Conservation (phyloP, 2,888 invertebrate species). For the Hydraecia micacea region DNA sequence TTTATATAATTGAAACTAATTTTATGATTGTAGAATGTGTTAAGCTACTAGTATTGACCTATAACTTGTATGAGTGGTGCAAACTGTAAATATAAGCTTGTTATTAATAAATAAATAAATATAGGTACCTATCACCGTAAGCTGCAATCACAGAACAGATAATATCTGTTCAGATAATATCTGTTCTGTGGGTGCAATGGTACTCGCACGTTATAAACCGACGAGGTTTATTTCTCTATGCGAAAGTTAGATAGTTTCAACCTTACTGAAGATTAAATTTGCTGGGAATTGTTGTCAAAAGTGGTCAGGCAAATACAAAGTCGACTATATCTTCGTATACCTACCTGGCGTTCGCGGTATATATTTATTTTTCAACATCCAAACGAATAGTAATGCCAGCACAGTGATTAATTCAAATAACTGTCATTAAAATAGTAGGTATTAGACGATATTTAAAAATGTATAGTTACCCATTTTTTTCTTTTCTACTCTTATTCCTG, state of each 20-base stretch:
- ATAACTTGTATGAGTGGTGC: too few relatives aligned
- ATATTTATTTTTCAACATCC: neutral
- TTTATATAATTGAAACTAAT: too few relatives aligned
- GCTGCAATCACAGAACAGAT: too few relatives aligned
- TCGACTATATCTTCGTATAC: neutral
- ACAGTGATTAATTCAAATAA: neutral
- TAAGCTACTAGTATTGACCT: too few relatives aligned
- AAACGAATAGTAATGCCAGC: neutral
- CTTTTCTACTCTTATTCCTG: constrained; percentile 55
- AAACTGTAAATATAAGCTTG: too few relatives aligned
- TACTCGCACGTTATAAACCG: too few relatives aligned
- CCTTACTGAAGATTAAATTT: neutral
- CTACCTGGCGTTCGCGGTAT: neutral
- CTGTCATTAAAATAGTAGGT: neutral
- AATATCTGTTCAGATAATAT: too few relatives aligned
- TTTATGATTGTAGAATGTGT: too few relatives aligned
- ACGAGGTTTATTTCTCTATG: too few relatives aligned
- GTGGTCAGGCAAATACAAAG: neutral
- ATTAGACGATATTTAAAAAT: constrained; percentile 2
- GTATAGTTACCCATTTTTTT: constrained; percentile 69
- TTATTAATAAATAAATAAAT: too few relatives aligned
- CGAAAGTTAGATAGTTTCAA: neutral
- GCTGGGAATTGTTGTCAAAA: neutral
- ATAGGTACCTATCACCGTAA: too few relatives aligned
- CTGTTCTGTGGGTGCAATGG: too few relatives aligned